Base-by-base conservation (phyloP, 2,888 invertebrate species). In the Stenodera caucasica region DNA sequence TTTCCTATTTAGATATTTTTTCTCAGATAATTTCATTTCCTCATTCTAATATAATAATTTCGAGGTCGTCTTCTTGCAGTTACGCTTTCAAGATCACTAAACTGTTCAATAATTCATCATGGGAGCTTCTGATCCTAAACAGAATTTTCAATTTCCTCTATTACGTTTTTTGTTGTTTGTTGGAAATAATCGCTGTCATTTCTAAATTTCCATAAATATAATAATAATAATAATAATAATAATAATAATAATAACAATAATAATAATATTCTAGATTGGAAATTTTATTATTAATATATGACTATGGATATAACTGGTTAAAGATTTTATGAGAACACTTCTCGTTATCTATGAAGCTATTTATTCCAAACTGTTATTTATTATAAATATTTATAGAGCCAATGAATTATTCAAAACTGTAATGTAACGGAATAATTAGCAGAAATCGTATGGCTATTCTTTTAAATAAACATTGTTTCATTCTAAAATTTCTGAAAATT, bases 391-490 rank as follows among this genome's bases (percentile, higher is more conserved):
- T 68, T 67, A 68, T 68, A 57, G 21, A 49, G 12, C 14, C 49
- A 50, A 68, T 69, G 67, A 67, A 67, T 69, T 62, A 69, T 69
- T 66, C 67, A 69, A 67, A 60, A 49, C 58, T 18, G 30, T 58
- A 52, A 55, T 53, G 50, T 64, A 66, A 64, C 65, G 62, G 65
- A 60, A 65, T 67, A 65, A 67, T 67, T 67, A 67, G 60, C 59
- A 54, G 45, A 40, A n/a, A 9, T n/a, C 11, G 9, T 40, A 18
- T 40, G 11, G 40, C 11, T 9, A 40, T 40, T 40, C 18, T 40
- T 40, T 15, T 2, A 37, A 37, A 37, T n/a, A 1, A 40, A 18
- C 21, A 12, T 40, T 40, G 18, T 40, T 40, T 11, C 8, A 15
- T 14, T n/a, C 15, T 37, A 6, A n/a, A 35, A n/a, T 35, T 35